Evolutionary conservation across 2,113 vertebrate species (phyloP), one percentile per base, ranked within the genome.

Genomic region (Axis porcinus): DNA sequence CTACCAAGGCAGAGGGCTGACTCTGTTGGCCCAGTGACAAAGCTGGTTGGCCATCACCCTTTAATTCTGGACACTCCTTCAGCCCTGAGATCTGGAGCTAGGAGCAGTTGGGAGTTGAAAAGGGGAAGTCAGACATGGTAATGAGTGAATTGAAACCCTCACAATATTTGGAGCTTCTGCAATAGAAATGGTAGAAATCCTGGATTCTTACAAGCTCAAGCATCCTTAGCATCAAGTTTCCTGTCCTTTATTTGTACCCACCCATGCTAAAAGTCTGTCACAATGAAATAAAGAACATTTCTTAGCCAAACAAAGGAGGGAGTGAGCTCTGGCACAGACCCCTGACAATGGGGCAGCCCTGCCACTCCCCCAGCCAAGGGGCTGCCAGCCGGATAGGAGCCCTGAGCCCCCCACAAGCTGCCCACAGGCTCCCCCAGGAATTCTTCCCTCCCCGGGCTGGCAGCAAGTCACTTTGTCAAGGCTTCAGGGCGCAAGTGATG

Each of bases 401-500:
- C 54, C 86, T 19, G 57, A 86, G 88, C 82, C 92, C 94, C 89
- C 70, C 1, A 1, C 60, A 86, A 86, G 88, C 82, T 93, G 93
- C 89, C 78, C 1, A 1, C 57, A 88, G 58, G 85, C 79, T 6
- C n/a, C 67, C n/a, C 45, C 67, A 94, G 91, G 86, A 52, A 40
- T 70, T 96, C 92, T 97, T 40, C 94, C 28, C 87, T 95, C 97
- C 84, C 96, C 92, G 97, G 97, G 76, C 81, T 97, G 50, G 88
- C 57, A 81, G 83, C 74, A 40, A 30, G 0, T 28, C 78, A 81
- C 36, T 76, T 97, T 97, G 96, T 90, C 91, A 95, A 6, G 7
- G 28, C 84, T 99, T 95, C 95, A 97, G 74, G 64, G 96, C 87
- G 25, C 90, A 98, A 94, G 85, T 92, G 90, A 94, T 58, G 55